Base-by-base conservation (phyloP, 2,797 vertebrate species). In the Champsocephalus esox region DNA sequence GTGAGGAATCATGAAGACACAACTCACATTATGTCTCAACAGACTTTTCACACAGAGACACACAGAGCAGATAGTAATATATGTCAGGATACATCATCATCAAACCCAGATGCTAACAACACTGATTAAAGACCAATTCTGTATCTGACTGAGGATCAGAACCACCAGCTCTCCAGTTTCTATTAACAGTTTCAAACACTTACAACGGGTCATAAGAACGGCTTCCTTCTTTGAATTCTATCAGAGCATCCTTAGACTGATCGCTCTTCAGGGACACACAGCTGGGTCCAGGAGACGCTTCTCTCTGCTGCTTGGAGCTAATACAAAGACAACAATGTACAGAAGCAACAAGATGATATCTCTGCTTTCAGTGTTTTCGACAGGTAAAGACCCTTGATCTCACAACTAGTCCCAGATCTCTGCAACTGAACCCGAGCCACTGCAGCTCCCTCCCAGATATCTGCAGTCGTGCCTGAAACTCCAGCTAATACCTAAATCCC, bases 321-420 rank as follows among this genome's bases (percentile, higher is more conserved):
- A 51, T 4, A 51, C 19, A 52, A 52, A 52, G 24, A 28, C 24
- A 28, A 28, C 0, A 28, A 51, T 2, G 19, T 48, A 1, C 16
- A 8, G 16, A 48, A 17, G 0, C 7, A 16, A 17, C 0, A 48
- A 17, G 16, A 0, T 0, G 17, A 14, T 0, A 17, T 12, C 11
- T 12, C 11, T 51, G n/a, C 0, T 1, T 51, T 51, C 0, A 6
- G 9, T 5, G n/a, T 9, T 51, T 28, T 28, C 24, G 24, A 28
- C 24, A 3, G 24, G 3, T 28, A 28, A 28, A 28, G 24, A 28
- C 24, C 24, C 24, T 28, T 28, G 24, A 28, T 28, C 24, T 28
- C 24, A 28, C 24, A 28, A 3, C 24, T 28, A 28, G 24, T 28
- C 3, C 24, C 24, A 28, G 24, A 28, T 28, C 24, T 28, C 3